These are phyloP conservation scores for Thelaira solivaga DNA, from an alignment of 2,888 invertebrate species.

Conservation along the genomic window DNA sequence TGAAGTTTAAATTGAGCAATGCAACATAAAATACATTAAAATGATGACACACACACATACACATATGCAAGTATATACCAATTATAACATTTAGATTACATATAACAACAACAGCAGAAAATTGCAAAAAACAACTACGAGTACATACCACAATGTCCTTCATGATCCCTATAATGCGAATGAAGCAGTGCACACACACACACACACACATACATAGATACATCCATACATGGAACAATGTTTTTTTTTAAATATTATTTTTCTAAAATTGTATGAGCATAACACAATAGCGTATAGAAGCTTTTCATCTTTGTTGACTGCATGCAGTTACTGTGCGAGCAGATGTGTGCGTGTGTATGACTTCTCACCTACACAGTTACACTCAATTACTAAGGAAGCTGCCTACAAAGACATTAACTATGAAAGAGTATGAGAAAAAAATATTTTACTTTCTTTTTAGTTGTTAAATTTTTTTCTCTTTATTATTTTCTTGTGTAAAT, in stretches of 20 bases:
- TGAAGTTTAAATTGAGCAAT: slow-evolving; percentile 76
- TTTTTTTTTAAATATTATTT: background rate
- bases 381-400: background rate
- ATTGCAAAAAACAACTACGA: background rate
- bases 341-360: background rate
- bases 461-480: slow-evolving; percentile 13
- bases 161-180: slow-evolving; percentile 21
- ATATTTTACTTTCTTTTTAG: slow-evolving; percentile 37
- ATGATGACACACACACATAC: slow-evolving; percentile 30
- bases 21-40: slow-evolving; percentile 59
- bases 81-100: slow-evolving; percentile 35
- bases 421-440: slow-evolving; percentile 6
- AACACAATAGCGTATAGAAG: slow-evolving; percentile 28
- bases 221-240: no score
- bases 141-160: slow-evolving; percentile 43
- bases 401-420: slow-evolving; percentile 33
- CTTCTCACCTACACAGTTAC: background rate
- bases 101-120: background rate
- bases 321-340: slow-evolving; percentile 37
- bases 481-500: background rate
- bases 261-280: background rate
- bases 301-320: slow-evolving; percentile 49
- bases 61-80: background rate
- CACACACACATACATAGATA: background rate
- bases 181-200: background rate